Evolutionary conservation across 2,888 invertebrate genomes (phyloP), one percentile per base, ranked within the genome.

Genomic region (Pachymerium ferrugineum): DNA sequence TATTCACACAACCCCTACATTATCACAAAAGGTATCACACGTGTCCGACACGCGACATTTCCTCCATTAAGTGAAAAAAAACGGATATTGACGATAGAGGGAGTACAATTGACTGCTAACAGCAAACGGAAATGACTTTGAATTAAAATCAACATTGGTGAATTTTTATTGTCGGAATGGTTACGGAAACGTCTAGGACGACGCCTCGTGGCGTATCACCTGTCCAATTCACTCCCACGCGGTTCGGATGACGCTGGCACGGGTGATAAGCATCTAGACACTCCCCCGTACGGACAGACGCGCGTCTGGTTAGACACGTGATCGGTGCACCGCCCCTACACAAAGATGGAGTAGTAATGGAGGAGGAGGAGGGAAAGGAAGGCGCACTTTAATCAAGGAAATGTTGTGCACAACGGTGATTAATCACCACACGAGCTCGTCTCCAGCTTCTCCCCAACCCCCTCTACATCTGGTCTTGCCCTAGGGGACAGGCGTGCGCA

Each of bases 331-430:
- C 35, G 35, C 25, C 25, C 33, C 70, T n/a, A n/a, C 19, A 28
- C 30, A 22, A 72, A 38, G 42, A 47, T 72, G 72, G 72, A 72
- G 72, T 14, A 25, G 72, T 72, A 42, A 72, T 47, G 72, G 72
- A 72, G 72, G 38, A 38, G 38, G 38, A 38, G 38, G 47, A 54
- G 47, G 47, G 47, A 19, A 54, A 54, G 47, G 47, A 54, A 72
- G 25, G 72, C 35, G 72, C 72, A 47, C 72, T 72, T 72, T 72
- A 72, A 72, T 72, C 72, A 72, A 72, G 72, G 72, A 72, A 72
- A 33, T 72, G 72, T 42, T 38, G 31, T 25, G 35, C 33, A 70
- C 30, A 25, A 19, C 33, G 70, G 25, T 72, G 72, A 28, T 72
- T 72, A 72, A 72, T 72, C 72, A 33, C 28, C 22, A 42, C 1